Percentiles rank a stretch among this genome's conserved stretches.
These are phyloP conservation scores for Sebastes baramenuke DNA, from an alignment of 2,797 vertebrate species.

Conservation along the genomic window DNA sequence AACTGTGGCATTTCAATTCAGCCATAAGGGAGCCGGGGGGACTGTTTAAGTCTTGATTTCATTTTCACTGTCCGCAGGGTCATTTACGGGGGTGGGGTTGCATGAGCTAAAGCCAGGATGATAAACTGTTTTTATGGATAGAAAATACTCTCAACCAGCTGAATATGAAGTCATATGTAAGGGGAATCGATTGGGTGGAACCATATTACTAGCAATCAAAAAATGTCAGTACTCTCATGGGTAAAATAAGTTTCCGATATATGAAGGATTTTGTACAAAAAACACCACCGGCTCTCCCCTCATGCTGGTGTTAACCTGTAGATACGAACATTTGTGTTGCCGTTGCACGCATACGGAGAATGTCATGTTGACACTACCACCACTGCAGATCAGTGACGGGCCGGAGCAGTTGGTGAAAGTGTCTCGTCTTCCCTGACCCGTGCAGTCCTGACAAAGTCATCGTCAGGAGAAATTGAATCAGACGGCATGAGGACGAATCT, in stretches of 20 bases:
- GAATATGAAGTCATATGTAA: slow-evolving; percentile 14
- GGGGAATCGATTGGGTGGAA: slow-evolving; percentile 18
- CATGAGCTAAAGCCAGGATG: background rate
- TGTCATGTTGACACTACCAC: slow-evolving; percentile 69
- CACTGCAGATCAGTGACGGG: slow-evolving; percentile 31
- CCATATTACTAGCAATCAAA: background rate
- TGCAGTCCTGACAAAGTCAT: slow-evolving; percentile 54
- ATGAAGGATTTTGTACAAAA: background rate
- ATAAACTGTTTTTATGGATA: slow-evolving; percentile 17
- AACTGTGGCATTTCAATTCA: slow-evolving; percentile 38
- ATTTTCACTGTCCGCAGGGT: slow-evolving; percentile 21
- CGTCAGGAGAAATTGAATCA: slow-evolving; percentile 32
- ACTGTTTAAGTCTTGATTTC: slow-evolving; percentile 21
- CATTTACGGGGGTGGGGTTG: slow-evolving; percentile 14
- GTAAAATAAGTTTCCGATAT: background rate
- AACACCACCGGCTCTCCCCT: background rate
- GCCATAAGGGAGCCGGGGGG: background rate
- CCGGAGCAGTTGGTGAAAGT: slow-evolving; percentile 24
- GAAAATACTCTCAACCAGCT: background rate
- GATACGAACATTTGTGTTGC: slow-evolving; percentile 50
- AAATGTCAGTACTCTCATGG: background rate
- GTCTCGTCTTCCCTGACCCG: slow-evolving; percentile 34
- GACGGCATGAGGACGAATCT: background rate
- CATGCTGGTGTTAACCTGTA: slow-evolving; percentile 22
- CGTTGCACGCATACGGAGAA: slow-evolving; percentile 53